Base-by-base conservation (phyloP, 1,140 invertebrate genomes). In the Arctopsyche grandis region DNA sequence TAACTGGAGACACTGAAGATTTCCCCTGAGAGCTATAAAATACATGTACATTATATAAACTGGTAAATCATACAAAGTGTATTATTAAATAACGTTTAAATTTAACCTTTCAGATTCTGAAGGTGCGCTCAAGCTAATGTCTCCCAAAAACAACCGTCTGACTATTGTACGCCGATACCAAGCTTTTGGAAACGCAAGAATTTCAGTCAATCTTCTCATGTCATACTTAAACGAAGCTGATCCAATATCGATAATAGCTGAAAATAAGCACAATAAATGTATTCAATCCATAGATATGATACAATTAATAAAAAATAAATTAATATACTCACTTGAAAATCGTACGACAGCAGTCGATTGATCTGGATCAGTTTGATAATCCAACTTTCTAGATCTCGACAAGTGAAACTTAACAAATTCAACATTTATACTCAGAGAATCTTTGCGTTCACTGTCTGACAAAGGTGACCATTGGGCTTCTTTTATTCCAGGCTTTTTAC, bases 211-310 rank as follows among this genome's bases (percentile, higher is more conserved):
- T n/a, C 98, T 91, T 71, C 98, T 91, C 97, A 99, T 99, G 85
- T 99, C 98, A 86, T 99, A 99, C 85, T 99, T 99, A 86, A 99
- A 99, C 21, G 95, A 97, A 22, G 98, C 98, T n/a, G 95, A 97
- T 29, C 98, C 98, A 84, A 99, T 97, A 87, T 99, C 97, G 83
- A 97, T 93, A 79, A 98, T 97, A 10, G 95, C 95, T 94, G 85
- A 80, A 89, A 60, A 60, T n/a, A n/a, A n/a, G n/a, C 21, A 60
- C 19, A 52, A 52, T 60, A 60, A 60, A 60, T 60, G 3, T 7
- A 21, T 60, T 60, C 3, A 1, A 60, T n/a, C 12, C 12, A 52
- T 19, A 52, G 1, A 22, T 60, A 21, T 19, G 21, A 7, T 7
- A 3, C 21, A 21, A 21, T 21, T 10, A 60, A 21, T 7, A 1